Conservation (phyloP, 37 sponge, comb jelly and placozoan species). For the Beroe ovata region DNA sequence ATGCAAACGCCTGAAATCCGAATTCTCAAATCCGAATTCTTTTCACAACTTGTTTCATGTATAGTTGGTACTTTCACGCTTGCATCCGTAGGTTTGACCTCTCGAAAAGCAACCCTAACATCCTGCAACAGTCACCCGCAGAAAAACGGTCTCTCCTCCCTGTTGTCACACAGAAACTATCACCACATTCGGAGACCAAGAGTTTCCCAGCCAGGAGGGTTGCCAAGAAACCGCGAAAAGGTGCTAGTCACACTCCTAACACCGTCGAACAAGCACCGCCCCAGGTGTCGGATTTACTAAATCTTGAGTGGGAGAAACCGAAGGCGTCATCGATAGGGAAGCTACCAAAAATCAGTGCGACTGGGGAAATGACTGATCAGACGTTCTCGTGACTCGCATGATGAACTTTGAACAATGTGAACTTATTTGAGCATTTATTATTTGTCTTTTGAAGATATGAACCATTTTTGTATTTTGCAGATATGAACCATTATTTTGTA, state of each 20-base stretch:
- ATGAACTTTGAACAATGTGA: too few relatives aligned
- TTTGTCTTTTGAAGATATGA: too few relatives aligned
- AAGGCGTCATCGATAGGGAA: slow-evolving; percentile 3
- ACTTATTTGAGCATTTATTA: too few relatives aligned
- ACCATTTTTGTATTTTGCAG: too few relatives aligned
- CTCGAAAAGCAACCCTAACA: slow-evolving; percentile 32
- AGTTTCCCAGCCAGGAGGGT: not conserved
- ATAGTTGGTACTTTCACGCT: too few relatives aligned
- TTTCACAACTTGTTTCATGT: too few relatives aligned
- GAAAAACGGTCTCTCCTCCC: slow-evolving; percentile 29
- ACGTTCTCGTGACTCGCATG: not conserved
- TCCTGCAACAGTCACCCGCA: not conserved
- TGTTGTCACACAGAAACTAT: slow-evolving; percentile 7
- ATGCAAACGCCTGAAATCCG: too few relatives aligned
- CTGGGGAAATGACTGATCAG: not conserved
- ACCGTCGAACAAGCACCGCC: not conserved
- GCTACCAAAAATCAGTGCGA: slow-evolving; percentile 10
- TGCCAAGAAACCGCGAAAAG: not conserved
- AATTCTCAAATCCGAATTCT: too few relatives aligned
- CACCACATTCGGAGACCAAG: slow-evolving; percentile 18
- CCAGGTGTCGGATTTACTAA: not conserved
- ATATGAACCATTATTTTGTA: too few relatives aligned
- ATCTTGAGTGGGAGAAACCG: slow-evolving; percentile 8
- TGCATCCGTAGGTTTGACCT: slow-evolving; percentile 59
- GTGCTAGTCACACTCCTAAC: not conserved